Evolutionary conservation across 2,888 invertebrate genomes (phyloP).

Genomic region (Cheilosia grossa): DNA sequence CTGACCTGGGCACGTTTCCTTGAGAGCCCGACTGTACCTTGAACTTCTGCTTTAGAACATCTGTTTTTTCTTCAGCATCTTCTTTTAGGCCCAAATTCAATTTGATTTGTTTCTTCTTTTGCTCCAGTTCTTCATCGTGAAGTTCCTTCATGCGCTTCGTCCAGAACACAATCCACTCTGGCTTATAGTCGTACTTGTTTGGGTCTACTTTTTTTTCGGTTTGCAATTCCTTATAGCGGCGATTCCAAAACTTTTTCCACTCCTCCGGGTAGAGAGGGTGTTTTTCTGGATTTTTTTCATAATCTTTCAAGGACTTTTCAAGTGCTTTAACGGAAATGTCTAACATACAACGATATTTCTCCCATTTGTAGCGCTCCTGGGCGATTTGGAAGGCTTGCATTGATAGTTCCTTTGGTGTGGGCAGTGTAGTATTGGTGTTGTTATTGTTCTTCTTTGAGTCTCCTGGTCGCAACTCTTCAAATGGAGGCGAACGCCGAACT

Average conservation of each 20-base stretch:
- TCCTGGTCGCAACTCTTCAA: constrained; percentile 54
- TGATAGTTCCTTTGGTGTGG: constrained; percentile 81
- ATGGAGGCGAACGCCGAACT: constrained; percentile 78
- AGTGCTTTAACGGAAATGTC: constrained; percentile 83
- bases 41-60: constrained; percentile 81
- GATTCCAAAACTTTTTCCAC: constrained; percentile 96
- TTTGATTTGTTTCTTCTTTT: constrained; percentile 88
- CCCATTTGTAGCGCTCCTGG: constrained; percentile 84
- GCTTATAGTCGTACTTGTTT: constrained; percentile 92
- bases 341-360: constrained; percentile 83
- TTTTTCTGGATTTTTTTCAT: constrained; percentile 93
- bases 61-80: constrained; percentile 82
- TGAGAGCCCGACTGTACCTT: constrained; percentile 77
- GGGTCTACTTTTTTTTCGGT: constrained; percentile 87
- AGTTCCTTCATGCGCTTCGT: constrained; percentile 91
- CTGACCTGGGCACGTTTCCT: neutral
- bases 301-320: constrained; percentile 87
- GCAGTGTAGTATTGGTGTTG: constrained; percentile 70
- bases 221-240: constrained; percentile 91
- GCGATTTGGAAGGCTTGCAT: constrained; percentile 81
- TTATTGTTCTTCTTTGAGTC: constrained; percentile 43
- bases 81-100: constrained; percentile 85
- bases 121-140: constrained; percentile 88
- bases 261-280: constrained; percentile 94
- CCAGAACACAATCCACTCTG: constrained; percentile 95